Evolutionary conservation across 2,113 vertebrate species (phyloP).

Genomic region (Campylomormyrus numenius): DNA sequence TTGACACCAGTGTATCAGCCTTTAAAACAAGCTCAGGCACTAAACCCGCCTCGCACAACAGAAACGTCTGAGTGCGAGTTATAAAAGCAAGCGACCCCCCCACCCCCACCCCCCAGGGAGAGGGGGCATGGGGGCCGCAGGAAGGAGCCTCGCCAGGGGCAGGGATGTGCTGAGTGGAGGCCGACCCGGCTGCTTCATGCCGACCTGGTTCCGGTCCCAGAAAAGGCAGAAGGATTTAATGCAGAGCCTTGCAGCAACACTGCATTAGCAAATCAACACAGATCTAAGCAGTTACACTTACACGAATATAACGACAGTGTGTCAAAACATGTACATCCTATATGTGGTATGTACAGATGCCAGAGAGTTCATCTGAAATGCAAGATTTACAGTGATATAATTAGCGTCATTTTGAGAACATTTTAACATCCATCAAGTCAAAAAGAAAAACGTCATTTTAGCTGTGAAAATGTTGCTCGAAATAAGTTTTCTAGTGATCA

Average conservation of each 20-base stretch:
- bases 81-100: not conserved
- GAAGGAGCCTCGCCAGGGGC: not conserved
- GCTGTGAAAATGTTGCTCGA: not conserved
- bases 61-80: slow-evolving; percentile 30
- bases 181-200: not conserved
- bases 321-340: not conserved
- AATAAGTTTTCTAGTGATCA: not conserved
- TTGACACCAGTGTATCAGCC: slow-evolving; percentile 35
- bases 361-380: not conserved
- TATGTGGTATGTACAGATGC: not conserved
- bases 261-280: not conserved
- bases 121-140: not conserved
- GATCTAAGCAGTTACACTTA: not conserved
- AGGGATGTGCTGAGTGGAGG: not conserved
- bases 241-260: not conserved
- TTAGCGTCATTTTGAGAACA: not conserved
- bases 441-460: not conserved
- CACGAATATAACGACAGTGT: not conserved
- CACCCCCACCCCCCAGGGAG: not conserved
- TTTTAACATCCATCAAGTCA: not conserved
- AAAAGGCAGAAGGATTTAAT: not conserved
- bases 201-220: not conserved
- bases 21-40: slow-evolving; percentile 36
- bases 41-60: slow-evolving; percentile 34
- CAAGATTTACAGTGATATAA: not conserved